Evolutionary conservation across 2,797 vertebrate species (phyloP), one percentile per base, ranked within the genome.

Genomic region (Glossophaga mutica): DNA sequence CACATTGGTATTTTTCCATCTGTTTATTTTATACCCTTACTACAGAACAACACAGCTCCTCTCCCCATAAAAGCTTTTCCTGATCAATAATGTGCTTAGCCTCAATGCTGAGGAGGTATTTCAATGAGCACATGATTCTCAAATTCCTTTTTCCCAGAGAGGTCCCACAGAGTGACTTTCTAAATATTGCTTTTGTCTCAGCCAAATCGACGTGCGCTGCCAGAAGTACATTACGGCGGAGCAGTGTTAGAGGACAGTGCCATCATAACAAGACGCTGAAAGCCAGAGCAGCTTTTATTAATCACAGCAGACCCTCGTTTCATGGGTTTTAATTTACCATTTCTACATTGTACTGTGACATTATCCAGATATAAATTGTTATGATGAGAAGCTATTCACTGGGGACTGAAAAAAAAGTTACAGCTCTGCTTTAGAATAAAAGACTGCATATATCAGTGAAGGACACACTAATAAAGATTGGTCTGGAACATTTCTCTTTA

Each of bases 361-460:
- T 98, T 98, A 98, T 98, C 98, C 98, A 99, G 98, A 99, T 98
- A 98, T 98, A 98, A 98, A 98, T 97, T 98, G 98, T 98, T 98
- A 98, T 98, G 98, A 98, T 98, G 98, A 98, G 98, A 98, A 98
- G 96, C 98, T 97, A 98, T 97, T 98, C 98, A 97, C 96, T 52
- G 97, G 98, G 92, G 97, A 96, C 89, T 57, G 94, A 92, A 74
- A 85, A 85, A 88, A 98, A 98, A 97, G 91, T 96, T 97, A 96
- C 92, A 98, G 98, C 98, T 98, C 98, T 97, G 97, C 96, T 97
- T 91, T 90, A 59, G 94, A 82, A 97, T 95, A 97, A 98, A 98
- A 97, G 98, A 97, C 97, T 98, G 98, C 98, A 98, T 96, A 98
- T 98, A 98, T 98, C 98, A 98, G 97, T 97, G 98, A 99, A 98